phyloP scores from a whole-genome alignment of 2,113 vertebrate species.

The Tachycineta bicolor region DNA sequence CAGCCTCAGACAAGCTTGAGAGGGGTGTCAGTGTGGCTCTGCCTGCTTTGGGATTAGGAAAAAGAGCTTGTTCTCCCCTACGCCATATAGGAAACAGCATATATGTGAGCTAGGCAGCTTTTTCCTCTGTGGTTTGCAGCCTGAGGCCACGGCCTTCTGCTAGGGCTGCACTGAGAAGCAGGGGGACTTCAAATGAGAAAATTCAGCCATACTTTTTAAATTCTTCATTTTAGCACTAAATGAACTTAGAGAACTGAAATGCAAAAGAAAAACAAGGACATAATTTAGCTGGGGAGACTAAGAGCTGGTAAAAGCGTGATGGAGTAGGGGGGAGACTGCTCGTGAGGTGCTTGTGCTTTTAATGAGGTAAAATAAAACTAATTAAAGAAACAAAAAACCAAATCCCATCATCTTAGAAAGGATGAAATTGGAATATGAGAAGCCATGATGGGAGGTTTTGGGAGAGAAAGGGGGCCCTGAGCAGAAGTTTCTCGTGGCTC shows the following conservation, averaged over 20 bases:
- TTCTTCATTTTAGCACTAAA: background rate
- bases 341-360: background rate
- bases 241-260: background rate
- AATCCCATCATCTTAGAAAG: background rate
- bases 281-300: background rate
- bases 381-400: background rate
- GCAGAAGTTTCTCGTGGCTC: rapidly evolving
- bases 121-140: background rate
- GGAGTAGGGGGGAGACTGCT: rapidly evolving
- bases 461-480: too few species aligned
- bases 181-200: background rate
- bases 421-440: background rate
- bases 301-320: background rate
- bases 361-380: background rate
- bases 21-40: rapidly evolving
- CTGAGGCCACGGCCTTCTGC: background rate
- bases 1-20: background rate
- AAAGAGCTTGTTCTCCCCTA: background rate
- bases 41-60: background rate
- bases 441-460: rapidly evolving
- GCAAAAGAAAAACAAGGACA: background rate
- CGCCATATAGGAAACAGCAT: rapidly evolving
- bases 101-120: background rate
- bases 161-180: background rate
- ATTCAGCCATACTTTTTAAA: background rate